Conservation (phyloP, 2,888 invertebrate species). For the Rapana venosa region DNA sequence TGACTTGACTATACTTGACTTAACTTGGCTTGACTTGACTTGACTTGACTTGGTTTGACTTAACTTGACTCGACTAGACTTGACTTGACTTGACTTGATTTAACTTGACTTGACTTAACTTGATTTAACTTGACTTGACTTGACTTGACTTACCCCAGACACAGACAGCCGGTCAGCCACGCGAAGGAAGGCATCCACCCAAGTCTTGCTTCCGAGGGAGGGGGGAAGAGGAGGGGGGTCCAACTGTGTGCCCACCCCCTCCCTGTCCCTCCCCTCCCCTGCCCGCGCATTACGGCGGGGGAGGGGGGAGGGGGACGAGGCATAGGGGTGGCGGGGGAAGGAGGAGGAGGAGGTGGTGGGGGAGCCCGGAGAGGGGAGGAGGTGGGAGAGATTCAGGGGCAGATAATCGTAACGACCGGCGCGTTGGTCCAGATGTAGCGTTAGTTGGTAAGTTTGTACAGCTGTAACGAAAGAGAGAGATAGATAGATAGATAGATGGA, state of each 20-base stretch:
- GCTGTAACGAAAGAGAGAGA: slow-evolving; percentile 11
- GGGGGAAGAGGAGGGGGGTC: background rate
- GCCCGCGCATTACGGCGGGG: background rate
- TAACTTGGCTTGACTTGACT: no score
- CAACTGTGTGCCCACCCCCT: background rate
- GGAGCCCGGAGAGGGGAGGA: background rate
- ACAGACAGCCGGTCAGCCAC: slow-evolving; percentile 41
- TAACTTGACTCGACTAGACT: no score
- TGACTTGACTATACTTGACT: no score
- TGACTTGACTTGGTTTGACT: no score
- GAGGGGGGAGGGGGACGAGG: background rate
- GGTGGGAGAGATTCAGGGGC: slow-evolving; percentile 14
- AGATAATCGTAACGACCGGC: slow-evolving; percentile 45
- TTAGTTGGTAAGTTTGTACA: slow-evolving; percentile 44
- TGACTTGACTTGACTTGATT: no score
- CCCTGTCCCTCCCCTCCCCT: background rate
- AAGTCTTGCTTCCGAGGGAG: background rate
- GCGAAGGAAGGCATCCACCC: background rate
- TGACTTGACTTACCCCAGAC: slow-evolving; percentile 41
- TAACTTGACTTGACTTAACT: no score
- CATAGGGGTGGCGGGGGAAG: background rate
- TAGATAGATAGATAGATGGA: no score
- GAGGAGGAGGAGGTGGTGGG: background rate
- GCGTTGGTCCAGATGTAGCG: slow-evolving; percentile 22
- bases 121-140: no score